Evolutionary conservation across 2,797 vertebrate species (phyloP), one percentile per base, ranked within the genome.

Genomic region (Betta splendens): DNA sequence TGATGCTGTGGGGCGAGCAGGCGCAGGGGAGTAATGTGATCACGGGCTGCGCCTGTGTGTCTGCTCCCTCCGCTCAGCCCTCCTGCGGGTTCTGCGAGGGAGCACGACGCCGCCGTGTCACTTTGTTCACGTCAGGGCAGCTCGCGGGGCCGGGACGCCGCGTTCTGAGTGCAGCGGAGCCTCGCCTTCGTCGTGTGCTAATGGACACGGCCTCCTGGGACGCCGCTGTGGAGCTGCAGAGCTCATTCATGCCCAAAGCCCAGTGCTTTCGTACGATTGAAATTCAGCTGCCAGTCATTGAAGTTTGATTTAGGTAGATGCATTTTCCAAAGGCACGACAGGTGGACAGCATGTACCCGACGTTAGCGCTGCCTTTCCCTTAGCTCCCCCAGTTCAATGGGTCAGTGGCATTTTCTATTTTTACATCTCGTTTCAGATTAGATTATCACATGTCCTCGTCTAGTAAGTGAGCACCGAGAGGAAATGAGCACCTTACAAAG

Each of bases 401-500:
- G 51, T 86, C 71, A 63, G 46, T 68, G 47, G 35, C 45, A 43
- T 82, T 79, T 77, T 79, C 76, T 89, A 83, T 88, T 88, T 89
- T 84, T 81, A 77, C 33, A 57, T 72, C 64, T 54, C 44, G 64
- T 81, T 80, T 74, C 77, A 85, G 78, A 91, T 91, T 61, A 71
- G 57, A 87, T 91, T 83, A 89, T 85, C 58, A 36, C 65, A 69
- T 83, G 72, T 87, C 79, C 80, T 84, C 60, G 58, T 73, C 73
- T 83, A 84, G 84, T 77, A 81, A 85, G 65, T 54, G 52, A 7
- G 9, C 76, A 49, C 80, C 22, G 64, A 39, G 75, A 89, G 88
- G 89, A 91, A 91, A 90, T 88, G 80, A 87, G 79, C 70, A n/a
- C 73, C 77, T 83, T 72, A 92, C 89, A 91, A 92, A 89, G 89